Conservation (phyloP, 2,797 vertebrate species). For the Coregonus ussuriensis region DNA sequence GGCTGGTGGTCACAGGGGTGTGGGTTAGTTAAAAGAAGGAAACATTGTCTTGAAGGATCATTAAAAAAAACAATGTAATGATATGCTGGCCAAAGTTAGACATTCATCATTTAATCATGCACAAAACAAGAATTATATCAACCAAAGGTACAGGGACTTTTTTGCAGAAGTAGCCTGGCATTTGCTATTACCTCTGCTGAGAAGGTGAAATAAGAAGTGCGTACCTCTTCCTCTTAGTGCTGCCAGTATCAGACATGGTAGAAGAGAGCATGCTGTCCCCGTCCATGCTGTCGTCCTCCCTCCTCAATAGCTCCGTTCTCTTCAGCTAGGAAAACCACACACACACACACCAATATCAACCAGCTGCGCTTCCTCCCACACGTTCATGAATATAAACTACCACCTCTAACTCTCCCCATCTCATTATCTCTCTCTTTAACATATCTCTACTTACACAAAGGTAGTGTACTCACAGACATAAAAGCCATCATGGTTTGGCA, state of each 20-base stretch:
- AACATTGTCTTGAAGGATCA: not conserved
- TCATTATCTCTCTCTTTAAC: not conserved
- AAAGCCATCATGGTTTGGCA: not conserved
- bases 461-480: not conserved
- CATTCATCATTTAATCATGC: not conserved
- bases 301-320: constrained; percentile 91
- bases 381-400: constrained; percentile 35
- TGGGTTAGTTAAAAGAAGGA: not conserved
- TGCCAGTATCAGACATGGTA: constrained; percentile 91
- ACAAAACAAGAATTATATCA: not conserved
- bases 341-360: constrained; percentile 51
- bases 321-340: constrained; percentile 81
- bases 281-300: constrained; percentile 93
- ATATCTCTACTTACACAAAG: not conserved
- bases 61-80: not conserved
- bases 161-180: not conserved
- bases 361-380: constrained; percentile 28
- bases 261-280: constrained; percentile 98
- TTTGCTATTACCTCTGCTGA: not conserved
- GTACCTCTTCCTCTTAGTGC: constrained; percentile 95
- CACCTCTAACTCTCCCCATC: not conserved
- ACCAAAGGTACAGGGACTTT: not conserved
- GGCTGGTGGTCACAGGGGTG: constrained; percentile 56
- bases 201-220: not conserved
- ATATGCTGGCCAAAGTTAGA: not conserved